Percentiles rank a stretch among this genome's conserved stretches.
These are phyloP conservation scores for Fistularia tabacaria DNA, from an alignment of 2,797 vertebrate genomes.

Conservation along the genomic window DNA sequence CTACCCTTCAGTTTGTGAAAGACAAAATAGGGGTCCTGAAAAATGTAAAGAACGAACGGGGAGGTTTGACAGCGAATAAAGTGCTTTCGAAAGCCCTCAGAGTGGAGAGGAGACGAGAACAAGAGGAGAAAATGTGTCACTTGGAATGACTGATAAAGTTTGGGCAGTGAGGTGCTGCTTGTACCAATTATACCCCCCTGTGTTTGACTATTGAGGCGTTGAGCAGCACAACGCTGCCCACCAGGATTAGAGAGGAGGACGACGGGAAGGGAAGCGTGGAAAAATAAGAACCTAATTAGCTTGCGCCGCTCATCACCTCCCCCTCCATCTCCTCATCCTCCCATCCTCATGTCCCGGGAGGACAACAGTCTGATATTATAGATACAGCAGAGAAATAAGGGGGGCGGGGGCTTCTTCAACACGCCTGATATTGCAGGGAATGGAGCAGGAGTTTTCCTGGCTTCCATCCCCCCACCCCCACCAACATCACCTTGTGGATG, in stretches of 20 bases:
- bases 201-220: slow-evolving; percentile 65
- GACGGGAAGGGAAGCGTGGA: slow-evolving; percentile 53
- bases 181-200: slow-evolving; percentile 72
- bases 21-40: slow-evolving; percentile 25
- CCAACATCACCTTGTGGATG: no score
- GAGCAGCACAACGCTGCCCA: slow-evolving; percentile 58
- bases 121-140: slow-evolving; percentile 44
- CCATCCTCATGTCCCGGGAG: slow-evolving; percentile 43
- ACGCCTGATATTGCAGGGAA: background rate
- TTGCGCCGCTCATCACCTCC: slow-evolving; percentile 56
- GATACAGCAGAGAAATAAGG: slow-evolving; percentile 27
- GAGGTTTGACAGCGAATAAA: slow-evolving; percentile 29
- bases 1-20: slow-evolving; percentile 27
- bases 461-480: no score
- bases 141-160: slow-evolving; percentile 61
- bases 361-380: slow-evolving; percentile 43
- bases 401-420: slow-evolving; percentile 2
- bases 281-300: slow-evolving; percentile 78
- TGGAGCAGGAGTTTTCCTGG: no score
- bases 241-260: slow-evolving; percentile 68
- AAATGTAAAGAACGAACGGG: slow-evolving; percentile 12
- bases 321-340: slow-evolving; percentile 19
- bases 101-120: slow-evolving; percentile 18
- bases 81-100: slow-evolving; percentile 31
- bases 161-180: slow-evolving; percentile 51